Conservation (phyloP, 2,113 vertebrate genomes). For the Fulica atra region DNA sequence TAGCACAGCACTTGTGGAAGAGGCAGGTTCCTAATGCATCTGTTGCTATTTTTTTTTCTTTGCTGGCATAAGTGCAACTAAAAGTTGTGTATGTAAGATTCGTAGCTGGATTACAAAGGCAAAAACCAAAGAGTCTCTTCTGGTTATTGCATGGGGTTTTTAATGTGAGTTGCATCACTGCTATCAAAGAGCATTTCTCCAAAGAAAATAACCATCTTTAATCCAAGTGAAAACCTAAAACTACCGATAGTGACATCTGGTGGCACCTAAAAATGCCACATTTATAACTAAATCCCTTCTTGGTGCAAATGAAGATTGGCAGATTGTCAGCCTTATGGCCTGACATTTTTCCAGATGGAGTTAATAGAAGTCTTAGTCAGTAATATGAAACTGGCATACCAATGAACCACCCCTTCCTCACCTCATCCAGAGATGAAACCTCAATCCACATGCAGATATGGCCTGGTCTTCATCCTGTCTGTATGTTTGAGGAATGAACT, state of each 20-base stretch:
- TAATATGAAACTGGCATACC: background rate
- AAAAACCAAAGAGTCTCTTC: background rate
- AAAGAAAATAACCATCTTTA: background rate
- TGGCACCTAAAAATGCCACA: constrained; percentile 29
- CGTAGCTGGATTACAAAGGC: background rate
- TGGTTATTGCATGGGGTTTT: background rate
- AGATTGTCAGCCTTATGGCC: background rate
- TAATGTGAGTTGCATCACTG: background rate
- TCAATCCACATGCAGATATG: background rate
- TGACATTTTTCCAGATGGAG: background rate
- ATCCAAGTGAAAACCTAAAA: background rate
- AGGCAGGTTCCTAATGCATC: background rate
- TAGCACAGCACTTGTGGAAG: background rate
- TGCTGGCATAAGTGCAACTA: background rate
- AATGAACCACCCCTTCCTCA: background rate
- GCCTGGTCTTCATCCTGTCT: background rate
- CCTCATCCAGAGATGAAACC: background rate
- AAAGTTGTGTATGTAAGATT: background rate
- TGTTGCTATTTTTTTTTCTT: background rate
- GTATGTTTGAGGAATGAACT: background rate
- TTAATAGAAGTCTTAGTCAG: background rate
- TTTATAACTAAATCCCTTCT: background rate
- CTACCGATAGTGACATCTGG: constrained; percentile 42
- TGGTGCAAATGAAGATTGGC: background rate
- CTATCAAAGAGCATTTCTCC: background rate